Percentiles rank a stretch among this genome's conserved stretches.
These are phyloP conservation scores for Meandrina meandrites DNA, from an alignment of 92 coral and sea anemone genomes.

Conservation along the genomic window DNA sequence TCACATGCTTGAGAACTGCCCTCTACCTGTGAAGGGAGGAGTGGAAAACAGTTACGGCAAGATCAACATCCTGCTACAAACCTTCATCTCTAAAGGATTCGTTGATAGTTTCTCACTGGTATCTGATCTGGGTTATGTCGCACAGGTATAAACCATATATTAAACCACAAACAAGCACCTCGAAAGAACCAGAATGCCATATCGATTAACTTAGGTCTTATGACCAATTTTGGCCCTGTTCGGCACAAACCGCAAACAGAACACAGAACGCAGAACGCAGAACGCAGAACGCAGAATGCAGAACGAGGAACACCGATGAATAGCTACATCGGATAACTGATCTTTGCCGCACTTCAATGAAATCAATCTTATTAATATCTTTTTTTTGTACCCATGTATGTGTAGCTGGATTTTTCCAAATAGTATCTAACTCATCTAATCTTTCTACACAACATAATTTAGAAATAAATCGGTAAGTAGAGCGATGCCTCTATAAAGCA, in stretches of 20 bases:
- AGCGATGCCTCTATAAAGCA: not conserved
- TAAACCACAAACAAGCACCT: no score
- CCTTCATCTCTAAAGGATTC: slow-evolving; percentile 84
- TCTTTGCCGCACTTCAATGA: not conserved
- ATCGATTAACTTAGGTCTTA: not conserved
- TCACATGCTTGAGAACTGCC: slow-evolving; percentile 74
- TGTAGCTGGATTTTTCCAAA: not conserved
- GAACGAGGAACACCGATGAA: no score
- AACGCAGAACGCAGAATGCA: no score
- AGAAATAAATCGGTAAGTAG: not conserved
- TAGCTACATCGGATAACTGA: not conserved
- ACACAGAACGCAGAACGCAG: no score
- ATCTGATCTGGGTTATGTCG: slow-evolving; percentile 91
- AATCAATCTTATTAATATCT: not conserved
- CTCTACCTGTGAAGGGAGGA: slow-evolving; percentile 82
- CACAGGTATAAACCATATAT: slow-evolving; percentile 66
- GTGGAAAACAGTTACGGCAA: slow-evolving; percentile 92
- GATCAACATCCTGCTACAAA: slow-evolving; percentile 90
- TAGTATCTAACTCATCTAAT: not conserved
- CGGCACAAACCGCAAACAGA: no score
- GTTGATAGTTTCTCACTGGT: slow-evolving; percentile 97
- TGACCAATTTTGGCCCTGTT: not conserved
- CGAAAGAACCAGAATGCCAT: no score
- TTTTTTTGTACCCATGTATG: not conserved
- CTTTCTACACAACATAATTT: not conserved